Conservation (phyloP, 2,797 vertebrate species). For the Peromyscus attwateri region DNA sequence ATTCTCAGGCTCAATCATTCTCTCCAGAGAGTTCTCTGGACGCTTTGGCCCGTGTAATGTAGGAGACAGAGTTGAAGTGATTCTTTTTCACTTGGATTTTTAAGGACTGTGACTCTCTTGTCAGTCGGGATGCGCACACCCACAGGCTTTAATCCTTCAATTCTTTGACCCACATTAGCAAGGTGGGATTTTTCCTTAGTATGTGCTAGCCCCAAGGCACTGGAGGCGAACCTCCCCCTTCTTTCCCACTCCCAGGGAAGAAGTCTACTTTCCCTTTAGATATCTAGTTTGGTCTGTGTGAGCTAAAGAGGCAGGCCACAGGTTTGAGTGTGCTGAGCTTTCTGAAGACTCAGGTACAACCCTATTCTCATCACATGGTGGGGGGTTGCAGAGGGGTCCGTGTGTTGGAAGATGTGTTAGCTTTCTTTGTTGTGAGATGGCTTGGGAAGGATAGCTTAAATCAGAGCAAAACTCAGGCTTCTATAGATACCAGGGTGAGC, state of each 20-base stretch:
- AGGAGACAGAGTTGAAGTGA: neutral
- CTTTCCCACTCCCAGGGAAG: too few relatives aligned
- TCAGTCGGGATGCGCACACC: neutral
- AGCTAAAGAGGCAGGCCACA: neutral
- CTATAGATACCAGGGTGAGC: neutral
- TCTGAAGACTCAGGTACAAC: neutral
- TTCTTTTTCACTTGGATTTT: neutral
- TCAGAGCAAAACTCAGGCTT: neutral
- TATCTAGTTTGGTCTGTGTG: neutral
- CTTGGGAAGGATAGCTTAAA: neutral
- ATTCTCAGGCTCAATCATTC: neutral
- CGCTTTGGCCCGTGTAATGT: neutral
- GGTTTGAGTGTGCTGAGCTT: neutral
- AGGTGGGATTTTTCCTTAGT: neutral
- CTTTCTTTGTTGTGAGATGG: neutral
- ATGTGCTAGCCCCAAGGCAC: neutral
- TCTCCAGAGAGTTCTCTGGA: neutral
- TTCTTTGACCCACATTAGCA: neutral
- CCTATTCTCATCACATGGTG: neutral
- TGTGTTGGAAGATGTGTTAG: fast-evolving
- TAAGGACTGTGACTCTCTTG: neutral
- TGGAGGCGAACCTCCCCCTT: neutral
- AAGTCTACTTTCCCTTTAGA: neutral
- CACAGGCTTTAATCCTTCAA: neutral
- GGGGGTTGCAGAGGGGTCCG: neutral